phyloP scores from a whole-genome alignment of 2,888 invertebrate genomes.

The Eudasyphora cyanicolor region DNA sequence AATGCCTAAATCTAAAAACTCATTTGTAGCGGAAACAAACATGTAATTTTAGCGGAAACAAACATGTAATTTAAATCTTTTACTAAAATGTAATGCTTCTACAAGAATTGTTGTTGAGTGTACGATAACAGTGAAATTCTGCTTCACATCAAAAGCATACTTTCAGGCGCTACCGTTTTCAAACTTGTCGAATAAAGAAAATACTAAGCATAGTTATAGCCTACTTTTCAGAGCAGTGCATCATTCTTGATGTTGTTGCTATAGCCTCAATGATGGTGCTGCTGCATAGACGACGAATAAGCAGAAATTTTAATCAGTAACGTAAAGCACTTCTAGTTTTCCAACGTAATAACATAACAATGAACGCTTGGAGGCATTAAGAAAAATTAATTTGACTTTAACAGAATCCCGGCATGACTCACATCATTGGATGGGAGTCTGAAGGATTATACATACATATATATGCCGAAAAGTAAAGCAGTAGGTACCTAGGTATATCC shows the following conservation, averaged over 20 bases:
- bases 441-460: neutral
- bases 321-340: constrained; percentile 24
- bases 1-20: no score
- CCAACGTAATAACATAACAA: constrained; percentile 21
- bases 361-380: constrained; percentile 55
- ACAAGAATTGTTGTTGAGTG: constrained; percentile 26
- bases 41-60: no score
- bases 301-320: constrained; percentile 48
- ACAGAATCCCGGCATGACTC: constrained; percentile 7
- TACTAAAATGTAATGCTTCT: no score
- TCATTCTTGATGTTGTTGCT: neutral
- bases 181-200: neutral
- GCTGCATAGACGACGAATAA: neutral
- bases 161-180: constrained; percentile 33
- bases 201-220: constrained; percentile 39
- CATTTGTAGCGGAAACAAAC: no score
- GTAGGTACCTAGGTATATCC: neutral
- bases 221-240: constrained; percentile 42
- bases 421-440: no score
- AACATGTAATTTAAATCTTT: no score
- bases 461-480: no score
- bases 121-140: neutral
- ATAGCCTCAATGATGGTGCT: constrained; percentile 1
- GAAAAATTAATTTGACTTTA: constrained; percentile 62
- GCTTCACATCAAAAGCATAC: constrained; percentile 34